phyloP scores from a whole-genome alignment of 2,888 invertebrate genomes.

The Drosophila melanosoma region DNA sequence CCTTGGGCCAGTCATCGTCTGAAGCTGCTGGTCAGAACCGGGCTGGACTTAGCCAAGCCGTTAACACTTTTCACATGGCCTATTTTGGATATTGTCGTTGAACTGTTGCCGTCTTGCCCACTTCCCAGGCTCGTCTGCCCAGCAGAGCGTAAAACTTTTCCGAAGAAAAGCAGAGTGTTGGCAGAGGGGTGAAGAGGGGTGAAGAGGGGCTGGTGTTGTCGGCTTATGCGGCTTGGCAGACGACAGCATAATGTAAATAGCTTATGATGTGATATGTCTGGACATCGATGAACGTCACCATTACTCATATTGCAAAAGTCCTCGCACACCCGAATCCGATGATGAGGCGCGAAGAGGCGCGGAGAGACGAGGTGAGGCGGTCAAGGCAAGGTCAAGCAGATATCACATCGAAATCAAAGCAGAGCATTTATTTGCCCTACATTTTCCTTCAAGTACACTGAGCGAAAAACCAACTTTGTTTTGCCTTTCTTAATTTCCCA shows the following conservation, averaged over 20 bases:
- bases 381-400: constrained; percentile 24
- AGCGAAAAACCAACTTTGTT: background rate
- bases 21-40: constrained; percentile 18
- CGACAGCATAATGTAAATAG: constrained; percentile 50
- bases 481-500: background rate
- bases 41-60: constrained; percentile 41
- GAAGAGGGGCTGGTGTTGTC: constrained; percentile 1
- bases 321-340: background rate
- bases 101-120: background rate
- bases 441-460: background rate
- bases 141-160: constrained; percentile 55
- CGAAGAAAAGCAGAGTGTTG: background rate
- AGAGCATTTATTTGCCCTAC: constrained; percentile 28
- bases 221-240: constrained; percentile 30
- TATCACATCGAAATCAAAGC: constrained; percentile 24
- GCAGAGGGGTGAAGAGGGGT: background rate
- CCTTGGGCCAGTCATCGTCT: constrained; percentile 12
- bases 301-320: constrained; percentile 12
- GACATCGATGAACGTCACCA: constrained; percentile 19
- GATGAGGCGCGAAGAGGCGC: background rate
- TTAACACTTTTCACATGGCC: constrained; percentile 54
- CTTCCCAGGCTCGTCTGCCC: constrained; percentile 54
- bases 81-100: constrained; percentile 6
- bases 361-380: constrained; percentile 5
- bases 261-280: constrained; percentile 60